Percentiles rank a stretch among this genome's conserved stretches.
phyloP scores from a whole-genome alignment of 2,113 vertebrate genomes.

The Lasiurus borealis region DNA sequence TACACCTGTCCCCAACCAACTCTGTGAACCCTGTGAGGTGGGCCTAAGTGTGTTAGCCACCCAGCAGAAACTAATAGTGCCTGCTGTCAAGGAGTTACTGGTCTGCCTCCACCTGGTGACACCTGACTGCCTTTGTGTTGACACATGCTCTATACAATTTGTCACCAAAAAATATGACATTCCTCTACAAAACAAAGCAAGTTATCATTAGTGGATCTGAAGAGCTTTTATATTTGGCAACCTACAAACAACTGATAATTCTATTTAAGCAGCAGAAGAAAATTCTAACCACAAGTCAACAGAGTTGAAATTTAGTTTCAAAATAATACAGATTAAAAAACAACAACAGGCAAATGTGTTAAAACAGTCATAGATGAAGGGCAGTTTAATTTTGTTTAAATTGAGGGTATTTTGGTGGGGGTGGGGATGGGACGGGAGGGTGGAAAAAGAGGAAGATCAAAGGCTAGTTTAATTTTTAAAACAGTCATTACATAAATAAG shows the following conservation, averaged over 20 bases:
- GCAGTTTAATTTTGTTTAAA: constrained; percentile 27
- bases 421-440: background rate
- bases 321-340: constrained; percentile 70
- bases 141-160: constrained; percentile 72
- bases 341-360: constrained; percentile 1
- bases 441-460: background rate
- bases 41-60: background rate
- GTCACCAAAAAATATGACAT: constrained; percentile 83
- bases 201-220: constrained; percentile 82
- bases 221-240: constrained; percentile 79
- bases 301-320: constrained; percentile 78
- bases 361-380: constrained; percentile 32
- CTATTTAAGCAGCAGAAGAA: constrained; percentile 76
- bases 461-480: background rate
- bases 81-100: background rate
- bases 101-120: constrained; percentile 16
- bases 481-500: background rate
- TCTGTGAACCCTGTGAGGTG: background rate
- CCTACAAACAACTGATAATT: constrained; percentile 78
- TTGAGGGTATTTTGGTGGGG: background rate
- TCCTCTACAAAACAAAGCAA: constrained; percentile 81
- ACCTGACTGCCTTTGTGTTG: constrained; percentile 60
- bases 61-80: background rate
- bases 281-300: constrained; percentile 80
- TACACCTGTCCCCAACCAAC: background rate